These are phyloP conservation scores for Scomber scombrus DNA, from an alignment of 2,113 vertebrate genomes.

Conservation along the genomic window DNA sequence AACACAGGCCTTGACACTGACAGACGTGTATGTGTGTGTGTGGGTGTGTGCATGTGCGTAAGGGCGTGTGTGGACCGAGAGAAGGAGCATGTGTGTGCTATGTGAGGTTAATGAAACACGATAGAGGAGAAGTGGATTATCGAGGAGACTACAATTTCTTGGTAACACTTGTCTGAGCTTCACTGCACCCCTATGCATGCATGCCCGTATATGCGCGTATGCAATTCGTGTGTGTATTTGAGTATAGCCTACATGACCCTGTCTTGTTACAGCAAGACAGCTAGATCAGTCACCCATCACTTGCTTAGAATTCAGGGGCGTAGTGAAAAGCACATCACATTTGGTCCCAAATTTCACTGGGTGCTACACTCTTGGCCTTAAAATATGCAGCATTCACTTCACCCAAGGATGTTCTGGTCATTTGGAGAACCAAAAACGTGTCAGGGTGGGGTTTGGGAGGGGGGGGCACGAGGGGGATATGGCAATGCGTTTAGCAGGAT, in stretches of 20 bases:
- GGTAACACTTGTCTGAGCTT: constrained; percentile 77
- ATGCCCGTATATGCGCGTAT: constrained; percentile 45
- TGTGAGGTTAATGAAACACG: constrained; percentile 81
- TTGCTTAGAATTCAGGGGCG: constrained; percentile 69
- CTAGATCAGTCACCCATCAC: constrained; percentile 79
- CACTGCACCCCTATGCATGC: constrained; percentile 60
- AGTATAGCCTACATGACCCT: constrained; percentile 66
- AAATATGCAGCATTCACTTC: constrained; percentile 75
- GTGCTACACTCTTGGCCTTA: constrained; percentile 59
- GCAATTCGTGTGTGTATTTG: constrained; percentile 64
- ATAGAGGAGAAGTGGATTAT: constrained; percentile 83
- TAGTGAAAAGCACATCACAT: constrained; percentile 61
- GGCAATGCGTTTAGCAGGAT: constrained; percentile 68
- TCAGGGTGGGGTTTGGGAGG: constrained; percentile 50
- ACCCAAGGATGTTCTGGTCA: constrained; percentile 81
- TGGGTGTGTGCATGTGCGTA: constrained; percentile 32
- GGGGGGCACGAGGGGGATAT: constrained; percentile 40
- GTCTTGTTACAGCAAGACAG: constrained; percentile 74
- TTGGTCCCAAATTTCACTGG: constrained; percentile 68
- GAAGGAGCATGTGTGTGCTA: constrained; percentile 33
- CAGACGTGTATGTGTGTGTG: constrained; percentile 47
- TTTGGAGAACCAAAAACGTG: constrained; percentile 77
- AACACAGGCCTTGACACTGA: constrained; percentile 68
- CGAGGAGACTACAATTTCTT: constrained; percentile 68
- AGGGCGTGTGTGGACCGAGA: constrained; percentile 17